phyloP scores from a whole-genome alignment of 64 coral and sea anemone species.

The Porites lutea region DNA sequence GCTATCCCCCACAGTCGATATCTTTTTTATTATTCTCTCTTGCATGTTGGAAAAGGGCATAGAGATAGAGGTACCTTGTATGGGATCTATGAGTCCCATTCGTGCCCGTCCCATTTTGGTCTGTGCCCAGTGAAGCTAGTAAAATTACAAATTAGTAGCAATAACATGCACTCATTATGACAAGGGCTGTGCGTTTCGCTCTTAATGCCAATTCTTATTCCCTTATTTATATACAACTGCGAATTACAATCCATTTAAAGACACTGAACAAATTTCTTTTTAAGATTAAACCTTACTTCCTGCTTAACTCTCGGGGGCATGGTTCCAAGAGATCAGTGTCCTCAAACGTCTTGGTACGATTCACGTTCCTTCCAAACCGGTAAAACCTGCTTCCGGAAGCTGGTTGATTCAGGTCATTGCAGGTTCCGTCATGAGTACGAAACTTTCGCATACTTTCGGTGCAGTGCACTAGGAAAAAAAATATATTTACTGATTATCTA shows the following conservation, averaged over 20 bases:
- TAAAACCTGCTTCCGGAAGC: constrained; percentile 84
- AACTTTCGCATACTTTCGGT: constrained; percentile 43
- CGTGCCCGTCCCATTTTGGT: no score
- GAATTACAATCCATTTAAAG: neutral
- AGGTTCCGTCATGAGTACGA: constrained; percentile 80
- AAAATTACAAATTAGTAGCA: no score
- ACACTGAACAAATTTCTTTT: neutral
- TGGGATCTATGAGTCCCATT: no score
- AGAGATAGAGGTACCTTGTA: no score
- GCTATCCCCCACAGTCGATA: no score
- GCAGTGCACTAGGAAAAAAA: constrained; percentile 66
- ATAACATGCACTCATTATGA: no score
- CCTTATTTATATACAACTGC: neutral
- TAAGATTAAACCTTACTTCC: constrained; percentile 20
- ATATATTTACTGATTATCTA: no score
- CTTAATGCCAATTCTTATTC: neutral
- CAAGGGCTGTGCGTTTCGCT: neutral
- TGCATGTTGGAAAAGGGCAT: no score
- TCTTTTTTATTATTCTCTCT: no score
- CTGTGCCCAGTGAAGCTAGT: no score
- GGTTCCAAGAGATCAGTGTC: constrained; percentile 66
- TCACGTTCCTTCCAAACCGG: constrained; percentile 80
- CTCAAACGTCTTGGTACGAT: constrained; percentile 59
- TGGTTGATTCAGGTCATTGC: constrained; percentile 79
- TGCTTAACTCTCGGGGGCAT: constrained; percentile 73